Percentiles rank a stretch among this genome's conserved stretches.
Evolutionary conservation across 1,140 invertebrate genomes (phyloP).

Genomic region (Drosophila repletoides): DNA sequence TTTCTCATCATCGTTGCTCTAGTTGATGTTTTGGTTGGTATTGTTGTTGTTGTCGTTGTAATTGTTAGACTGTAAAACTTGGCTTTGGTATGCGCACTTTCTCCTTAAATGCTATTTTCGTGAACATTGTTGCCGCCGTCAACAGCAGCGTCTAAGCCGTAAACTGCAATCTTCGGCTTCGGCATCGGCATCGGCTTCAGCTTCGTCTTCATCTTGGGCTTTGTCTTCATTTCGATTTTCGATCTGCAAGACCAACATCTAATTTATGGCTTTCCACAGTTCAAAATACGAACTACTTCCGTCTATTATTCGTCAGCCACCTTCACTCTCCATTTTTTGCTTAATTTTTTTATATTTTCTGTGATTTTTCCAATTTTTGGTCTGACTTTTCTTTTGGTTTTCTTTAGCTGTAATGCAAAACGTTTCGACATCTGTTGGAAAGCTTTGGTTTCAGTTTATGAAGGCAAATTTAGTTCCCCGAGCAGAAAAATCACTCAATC

Average conservation of each 20-base stretch:
- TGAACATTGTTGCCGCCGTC: constrained; percentile 66
- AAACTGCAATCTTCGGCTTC: constrained; percentile 18
- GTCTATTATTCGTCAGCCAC: constrained; percentile 18
- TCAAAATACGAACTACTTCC: constrained; percentile 37
- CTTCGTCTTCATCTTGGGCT: constrained; percentile 9
- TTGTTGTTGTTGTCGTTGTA: constrained; percentile 39
- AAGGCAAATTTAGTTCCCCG: too few relatives aligned
- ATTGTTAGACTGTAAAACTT: constrained; percentile 75
- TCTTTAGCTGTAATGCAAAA: too few relatives aligned
- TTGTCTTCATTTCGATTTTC: constrained; percentile 20
- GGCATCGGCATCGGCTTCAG: constrained; percentile 2
- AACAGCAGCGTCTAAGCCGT: constrained; percentile 19
- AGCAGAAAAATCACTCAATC: too few relatives aligned
- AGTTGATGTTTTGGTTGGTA: constrained; percentile 34
- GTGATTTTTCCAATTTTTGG: constrained; percentile 31
- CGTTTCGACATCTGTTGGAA: too few relatives aligned
- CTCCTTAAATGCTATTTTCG: constrained; percentile 76
- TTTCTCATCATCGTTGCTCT: constrained; percentile 30
- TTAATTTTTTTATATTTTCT: constrained; percentile 23
- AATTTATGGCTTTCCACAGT: constrained; percentile 68
- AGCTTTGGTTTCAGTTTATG: too few relatives aligned
- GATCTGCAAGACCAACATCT: constrained; percentile 51
- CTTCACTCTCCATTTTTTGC: not conserved
- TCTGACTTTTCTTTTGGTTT: constrained; percentile 36
- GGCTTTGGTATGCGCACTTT: constrained; percentile 72